Conservation (phyloP, 2,888 invertebrate species). For the Leucophenga maculata region DNA sequence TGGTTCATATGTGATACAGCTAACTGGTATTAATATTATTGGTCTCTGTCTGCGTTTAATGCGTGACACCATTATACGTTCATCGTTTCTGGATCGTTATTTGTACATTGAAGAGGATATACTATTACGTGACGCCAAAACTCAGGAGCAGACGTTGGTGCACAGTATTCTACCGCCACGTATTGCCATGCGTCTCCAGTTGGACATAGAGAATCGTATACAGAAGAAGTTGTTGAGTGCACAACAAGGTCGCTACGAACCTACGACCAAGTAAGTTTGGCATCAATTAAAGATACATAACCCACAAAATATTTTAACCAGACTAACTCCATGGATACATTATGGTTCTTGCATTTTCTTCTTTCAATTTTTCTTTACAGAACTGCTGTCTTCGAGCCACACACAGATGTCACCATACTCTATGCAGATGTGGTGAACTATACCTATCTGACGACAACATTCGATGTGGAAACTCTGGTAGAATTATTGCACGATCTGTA, state of each 20-base stretch:
- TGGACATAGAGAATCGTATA: neutral
- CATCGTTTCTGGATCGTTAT: slow-evolving; percentile 51
- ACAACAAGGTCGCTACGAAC: neutral
- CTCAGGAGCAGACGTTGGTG: neutral
- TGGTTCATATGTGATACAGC: slow-evolving; percentile 15
- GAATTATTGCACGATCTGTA: slow-evolving; percentile 90
- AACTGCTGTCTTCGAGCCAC: slow-evolving; percentile 79
- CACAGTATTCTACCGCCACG: neutral
- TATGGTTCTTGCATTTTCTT: no score
- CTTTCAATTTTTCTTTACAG: neutral
- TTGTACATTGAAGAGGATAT: slow-evolving; percentile 46
- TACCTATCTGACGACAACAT: slow-evolving; percentile 80
- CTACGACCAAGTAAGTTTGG: neutral
- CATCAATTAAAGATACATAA: no score
- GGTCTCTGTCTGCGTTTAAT: slow-evolving; percentile 43
- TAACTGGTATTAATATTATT: slow-evolving; percentile 40
- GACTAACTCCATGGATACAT: no score
- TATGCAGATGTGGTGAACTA: slow-evolving; percentile 95
- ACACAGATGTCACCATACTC: slow-evolving; percentile 88
- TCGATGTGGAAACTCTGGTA: slow-evolving; percentile 85
- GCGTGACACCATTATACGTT: slow-evolving; percentile 44
- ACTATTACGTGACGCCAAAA: slow-evolving; percentile 35
- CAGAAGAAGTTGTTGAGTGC: neutral
- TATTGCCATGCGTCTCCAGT: neutral
- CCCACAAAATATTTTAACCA: no score